Conservation (phyloP, 2,888 invertebrate genomes). For the Limenitis camilla region DNA sequence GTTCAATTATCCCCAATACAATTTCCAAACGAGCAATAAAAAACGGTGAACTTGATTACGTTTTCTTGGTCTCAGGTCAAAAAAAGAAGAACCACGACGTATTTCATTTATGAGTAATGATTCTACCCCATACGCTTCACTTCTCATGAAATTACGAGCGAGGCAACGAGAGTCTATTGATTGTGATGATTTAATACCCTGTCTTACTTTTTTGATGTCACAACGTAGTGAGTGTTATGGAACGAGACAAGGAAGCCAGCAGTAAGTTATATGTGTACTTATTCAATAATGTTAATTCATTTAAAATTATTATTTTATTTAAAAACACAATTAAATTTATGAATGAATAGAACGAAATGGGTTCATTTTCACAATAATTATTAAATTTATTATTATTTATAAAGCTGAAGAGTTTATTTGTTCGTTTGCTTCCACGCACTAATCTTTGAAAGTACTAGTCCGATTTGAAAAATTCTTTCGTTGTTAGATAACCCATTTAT, state of each 20-base stretch:
- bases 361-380: no score
- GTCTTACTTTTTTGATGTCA: slow-evolving; percentile 32
- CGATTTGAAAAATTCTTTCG: no score
- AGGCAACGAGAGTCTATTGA: slow-evolving; percentile 26
- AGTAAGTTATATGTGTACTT: slow-evolving; percentile 30
- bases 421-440: no score
- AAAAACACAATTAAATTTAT: no score
- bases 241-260: slow-evolving; percentile 28
- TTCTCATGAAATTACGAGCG: slow-evolving; percentile 36
- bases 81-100: slow-evolving; percentile 37
- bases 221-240: slow-evolving; percentile 35
- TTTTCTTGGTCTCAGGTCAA: slow-evolving; percentile 20
- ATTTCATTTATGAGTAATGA: slow-evolving; percentile 60
- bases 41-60: neutral
- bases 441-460: no score
- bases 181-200: slow-evolving; percentile 22
- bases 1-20: no score
- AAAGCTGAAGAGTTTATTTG: no score
- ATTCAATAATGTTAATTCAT: neutral
- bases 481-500: no score
- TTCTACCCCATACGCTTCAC: slow-evolving; percentile 37
- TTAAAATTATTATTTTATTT: neutral
- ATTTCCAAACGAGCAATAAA: neutral
- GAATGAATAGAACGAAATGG: no score
- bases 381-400: no score